Evolutionary conservation across 2,888 invertebrate genomes (phyloP), one percentile per base, ranked within the genome.

Genomic region (Ecliptopera silaceata): DNA sequence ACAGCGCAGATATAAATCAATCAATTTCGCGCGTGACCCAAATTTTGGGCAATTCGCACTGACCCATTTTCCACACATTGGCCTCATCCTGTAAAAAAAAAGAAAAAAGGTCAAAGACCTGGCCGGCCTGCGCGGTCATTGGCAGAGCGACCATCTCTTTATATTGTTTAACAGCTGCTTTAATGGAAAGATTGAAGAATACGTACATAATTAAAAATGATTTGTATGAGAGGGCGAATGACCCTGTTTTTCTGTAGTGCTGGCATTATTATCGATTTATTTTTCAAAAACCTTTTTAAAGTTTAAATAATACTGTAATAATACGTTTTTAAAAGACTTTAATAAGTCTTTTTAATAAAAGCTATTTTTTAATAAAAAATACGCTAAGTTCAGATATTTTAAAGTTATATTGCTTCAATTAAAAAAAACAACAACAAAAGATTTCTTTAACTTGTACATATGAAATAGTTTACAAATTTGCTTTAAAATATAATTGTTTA

Each of bases 201-300:
- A 81, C 77, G 74, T 79, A 86, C 81, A 88, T 74, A 90, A 90
- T 89, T 90, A 90, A 90, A 89, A 90, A 88, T 88, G 86, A 88
- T 84, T 88, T 87, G 86, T 84, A 77, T 70, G 69, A 63, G 84
- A 81, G 81, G 89, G 89, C 81, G 83, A 88, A 86, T 84, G 88
- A 86, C 88, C 88, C 78, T 86, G 81, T 81, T 84, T 75, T 74
- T 75, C 62, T 18, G 29, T 82, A 88, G 86, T 78, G 87, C 45
- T 79, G 85, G 46, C 20, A 45, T 56, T 52, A 56, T 43, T 61
- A 48, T 70, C 71, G 68, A 71, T 56, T 50, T 1, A n/a, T 15
- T 17, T 20, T n/a, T n/a, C n/a, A n/a, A n/a, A n/a, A n/a, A n/a
- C n/a, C n/a, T n/a, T n/a, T n/a, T n/a, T n/a, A n/a, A n/a, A n/a